Evolutionary conservation across 1,140 invertebrate genomes (phyloP).

Genomic region (Leptinotarsa texana): DNA sequence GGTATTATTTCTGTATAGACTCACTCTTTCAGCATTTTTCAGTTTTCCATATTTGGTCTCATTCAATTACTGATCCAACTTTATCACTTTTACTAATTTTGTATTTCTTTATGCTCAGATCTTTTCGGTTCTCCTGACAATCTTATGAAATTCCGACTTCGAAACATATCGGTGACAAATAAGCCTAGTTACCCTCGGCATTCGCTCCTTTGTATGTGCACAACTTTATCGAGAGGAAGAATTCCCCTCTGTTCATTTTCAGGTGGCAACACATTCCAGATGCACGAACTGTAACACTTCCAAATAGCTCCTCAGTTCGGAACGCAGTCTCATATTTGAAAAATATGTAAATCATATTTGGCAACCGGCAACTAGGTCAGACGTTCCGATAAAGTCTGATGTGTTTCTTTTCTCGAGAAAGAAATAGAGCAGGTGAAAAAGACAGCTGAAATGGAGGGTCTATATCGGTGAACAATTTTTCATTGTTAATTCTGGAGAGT

Average conservation of each 20-base stretch:
- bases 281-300: neutral
- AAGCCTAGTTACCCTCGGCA: no score
- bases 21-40: no score
- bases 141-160: no score
- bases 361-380: constrained; percentile 11
- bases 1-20: no score
- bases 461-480: constrained; percentile 25
- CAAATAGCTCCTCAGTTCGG: neutral
- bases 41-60: no score
- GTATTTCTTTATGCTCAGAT: no score
- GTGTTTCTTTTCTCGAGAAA: constrained; percentile 1
- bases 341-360: constrained; percentile 19
- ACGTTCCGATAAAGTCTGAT: neutral
- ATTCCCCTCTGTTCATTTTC: constrained; percentile 1
- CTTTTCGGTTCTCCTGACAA: no score
- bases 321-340: neutral
- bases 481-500: constrained; percentile 34
- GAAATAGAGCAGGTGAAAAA: constrained; percentile 8
- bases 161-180: no score
- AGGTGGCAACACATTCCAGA: neutral
- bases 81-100: no score
- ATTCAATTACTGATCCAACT: no score
- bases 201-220: no score
- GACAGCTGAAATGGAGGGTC: neutral
- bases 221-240: no score